Evolutionary conservation across 1,140 invertebrate genomes (phyloP).

Genomic region (Bombus superbus): DNA sequence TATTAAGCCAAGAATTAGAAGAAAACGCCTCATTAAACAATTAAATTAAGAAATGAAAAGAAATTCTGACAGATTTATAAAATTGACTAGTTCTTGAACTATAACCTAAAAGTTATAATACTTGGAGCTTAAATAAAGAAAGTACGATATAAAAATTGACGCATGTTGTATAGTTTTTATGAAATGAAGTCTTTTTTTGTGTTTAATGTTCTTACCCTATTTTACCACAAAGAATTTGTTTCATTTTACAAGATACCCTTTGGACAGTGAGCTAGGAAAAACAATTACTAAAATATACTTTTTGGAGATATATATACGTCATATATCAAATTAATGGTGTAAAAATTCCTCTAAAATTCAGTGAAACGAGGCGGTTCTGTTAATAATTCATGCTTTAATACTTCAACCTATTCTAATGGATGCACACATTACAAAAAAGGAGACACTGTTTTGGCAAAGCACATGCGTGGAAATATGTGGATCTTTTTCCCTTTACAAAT

Average conservation of each 20-base stretch:
- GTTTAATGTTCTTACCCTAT: constrained; percentile 81
- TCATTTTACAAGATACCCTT: constrained; percentile 77
- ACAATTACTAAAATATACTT: constrained; percentile 40
- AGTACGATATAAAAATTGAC: background rate
- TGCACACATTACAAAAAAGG: background rate
- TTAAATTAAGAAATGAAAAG: background rate
- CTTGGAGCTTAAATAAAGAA: background rate
- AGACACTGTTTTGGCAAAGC: constrained; percentile 4
- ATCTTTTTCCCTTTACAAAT: background rate
- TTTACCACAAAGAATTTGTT: constrained; percentile 83
- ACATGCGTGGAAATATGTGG: constrained; percentile 27
- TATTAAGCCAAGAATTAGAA: background rate
- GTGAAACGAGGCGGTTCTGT: background rate
- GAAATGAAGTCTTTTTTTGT: background rate
- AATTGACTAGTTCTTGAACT: background rate
- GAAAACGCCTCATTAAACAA: no score
- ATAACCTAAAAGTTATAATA: constrained; percentile 56
- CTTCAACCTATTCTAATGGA: background rate
- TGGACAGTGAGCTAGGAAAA: background rate
- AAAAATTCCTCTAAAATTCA: constrained; percentile 59
- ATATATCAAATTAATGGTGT: constrained; percentile 59
- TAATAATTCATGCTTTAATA: constrained; percentile 18
- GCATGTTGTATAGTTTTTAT: no score
- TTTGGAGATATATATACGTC: constrained; percentile 31
- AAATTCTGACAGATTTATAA: background rate